A percentile compares a stretch with the other conserved stretches of the same genome.
Evolutionary conservation across 35 echinoderm and acorn worm genomes (phyloP).

Genomic region (Ophioderma brevispina): DNA sequence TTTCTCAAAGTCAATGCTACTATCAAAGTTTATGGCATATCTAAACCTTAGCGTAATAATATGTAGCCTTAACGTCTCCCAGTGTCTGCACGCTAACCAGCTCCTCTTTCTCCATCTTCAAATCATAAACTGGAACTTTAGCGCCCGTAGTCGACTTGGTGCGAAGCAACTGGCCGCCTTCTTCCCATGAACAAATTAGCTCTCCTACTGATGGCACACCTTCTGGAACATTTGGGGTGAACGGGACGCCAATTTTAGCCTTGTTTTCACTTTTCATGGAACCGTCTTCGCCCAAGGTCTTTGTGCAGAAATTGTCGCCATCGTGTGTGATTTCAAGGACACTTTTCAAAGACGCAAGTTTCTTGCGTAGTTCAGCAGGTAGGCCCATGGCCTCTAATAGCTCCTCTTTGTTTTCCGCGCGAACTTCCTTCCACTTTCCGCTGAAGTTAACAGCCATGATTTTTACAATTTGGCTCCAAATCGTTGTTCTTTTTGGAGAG

Average conservation of each 20-base stretch:
- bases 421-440: neutral
- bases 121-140: neutral
- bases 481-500: too few relatives aligned
- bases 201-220: neutral
- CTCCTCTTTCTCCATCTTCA: too few relatives aligned
- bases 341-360: neutral
- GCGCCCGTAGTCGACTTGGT: neutral
- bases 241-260: neutral
- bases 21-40: too few relatives aligned
- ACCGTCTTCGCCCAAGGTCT: neutral
- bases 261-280: neutral
- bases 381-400: neutral
- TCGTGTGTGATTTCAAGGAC: neutral
- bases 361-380: neutral
- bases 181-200: neutral
- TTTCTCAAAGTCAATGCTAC: too few relatives aligned
- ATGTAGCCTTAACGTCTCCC: too few relatives aligned
- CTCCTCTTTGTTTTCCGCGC: neutral
- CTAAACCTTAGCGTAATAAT: too few relatives aligned
- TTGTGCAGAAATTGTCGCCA: neutral
- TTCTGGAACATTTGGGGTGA: neutral
- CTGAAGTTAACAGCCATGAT: neutral
- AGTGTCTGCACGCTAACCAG: too few relatives aligned
- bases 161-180: neutral
- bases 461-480: too few relatives aligned